Conservation (phyloP, 2,888 invertebrate species). For the Bellardia pandia region DNA sequence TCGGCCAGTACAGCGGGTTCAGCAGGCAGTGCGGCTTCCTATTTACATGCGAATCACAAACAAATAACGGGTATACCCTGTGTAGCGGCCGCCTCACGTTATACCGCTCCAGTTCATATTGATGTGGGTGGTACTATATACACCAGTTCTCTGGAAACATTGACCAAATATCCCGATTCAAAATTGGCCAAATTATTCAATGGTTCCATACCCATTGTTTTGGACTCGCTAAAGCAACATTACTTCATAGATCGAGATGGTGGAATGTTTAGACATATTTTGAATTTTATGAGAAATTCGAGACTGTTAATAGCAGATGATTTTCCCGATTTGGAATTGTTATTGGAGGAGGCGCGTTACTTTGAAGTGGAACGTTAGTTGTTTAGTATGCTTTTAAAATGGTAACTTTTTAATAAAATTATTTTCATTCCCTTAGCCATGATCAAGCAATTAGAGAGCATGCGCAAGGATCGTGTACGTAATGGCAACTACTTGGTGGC, state of each 20-base stretch:
- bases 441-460: conserved; percentile 89
- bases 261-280: conserved; percentile 97
- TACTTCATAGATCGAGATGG: conserved; percentile 99
- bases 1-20: conserved; percentile 77
- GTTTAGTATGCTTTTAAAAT: neutral
- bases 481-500: conserved; percentile 85
- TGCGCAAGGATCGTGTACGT: conserved; percentile 89
- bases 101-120: conserved; percentile 98
- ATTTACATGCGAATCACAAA: conserved; percentile 86
- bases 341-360: conserved; percentile 95
- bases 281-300: conserved; percentile 97
- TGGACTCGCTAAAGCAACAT: conserved; percentile 98
- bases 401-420: neutral
- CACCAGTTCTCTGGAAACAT: conserved; percentile 97
- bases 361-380: conserved; percentile 94
- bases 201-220: conserved; percentile 96
- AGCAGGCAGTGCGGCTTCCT: conserved; percentile 81
- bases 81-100: conserved; percentile 95
- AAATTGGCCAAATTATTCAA: conserved; percentile 96
- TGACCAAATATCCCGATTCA: conserved; percentile 98
- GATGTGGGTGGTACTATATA: conserved; percentile 99
- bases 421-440: conserved; percentile 85
- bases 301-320: conserved; percentile 93
- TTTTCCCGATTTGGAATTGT: conserved; percentile 93
- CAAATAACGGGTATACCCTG: conserved; percentile 96